Evolutionary conservation across 2,797 vertebrate species (phyloP).

Genomic region (Microctenopoma lineatum): DNA sequence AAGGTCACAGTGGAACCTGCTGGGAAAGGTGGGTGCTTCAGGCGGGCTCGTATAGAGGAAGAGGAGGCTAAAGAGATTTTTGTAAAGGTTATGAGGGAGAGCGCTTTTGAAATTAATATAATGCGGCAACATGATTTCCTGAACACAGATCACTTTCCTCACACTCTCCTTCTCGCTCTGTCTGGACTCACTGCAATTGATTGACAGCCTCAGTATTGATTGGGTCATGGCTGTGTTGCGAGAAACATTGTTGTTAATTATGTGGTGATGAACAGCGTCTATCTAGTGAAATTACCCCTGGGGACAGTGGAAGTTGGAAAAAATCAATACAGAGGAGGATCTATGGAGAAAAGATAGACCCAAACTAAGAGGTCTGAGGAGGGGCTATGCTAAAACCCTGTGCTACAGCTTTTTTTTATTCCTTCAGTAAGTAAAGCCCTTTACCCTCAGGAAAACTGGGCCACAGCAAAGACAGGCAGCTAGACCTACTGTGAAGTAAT

Average conservation of each 20-base stretch:
- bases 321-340: conserved; percentile 77
- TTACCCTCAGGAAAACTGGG: conserved; percentile 37
- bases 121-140: conserved; percentile 47
- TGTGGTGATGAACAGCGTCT: conserved; percentile 83
- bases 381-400: conserved; percentile 36
- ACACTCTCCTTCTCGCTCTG: conserved; percentile 18
- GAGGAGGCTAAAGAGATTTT: conserved; percentile 50
- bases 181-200: conserved; percentile 67
- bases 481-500: conserved; percentile 23
- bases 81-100: conserved; percentile 69
- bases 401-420: conserved; percentile 44
- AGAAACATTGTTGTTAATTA: conserved; percentile 84
- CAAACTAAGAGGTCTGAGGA: conserved; percentile 48
- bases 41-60: conserved; percentile 32
- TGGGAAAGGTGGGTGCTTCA: conserved; percentile 88
- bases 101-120: conserved; percentile 38
- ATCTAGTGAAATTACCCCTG: conserved; percentile 80
- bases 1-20: conserved; percentile 96
- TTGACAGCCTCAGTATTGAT: conserved; percentile 81
- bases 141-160: conserved; percentile 46
- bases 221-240: conserved; percentile 67
- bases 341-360: conserved; percentile 76
- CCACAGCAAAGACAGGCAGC: conserved; percentile 27
- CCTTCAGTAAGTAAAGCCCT: conserved; percentile 52
- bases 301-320: conserved; percentile 64